Evolutionary conservation across 2,888 invertebrate genomes (phyloP).

Genomic region (Tinea pellionella): DNA sequence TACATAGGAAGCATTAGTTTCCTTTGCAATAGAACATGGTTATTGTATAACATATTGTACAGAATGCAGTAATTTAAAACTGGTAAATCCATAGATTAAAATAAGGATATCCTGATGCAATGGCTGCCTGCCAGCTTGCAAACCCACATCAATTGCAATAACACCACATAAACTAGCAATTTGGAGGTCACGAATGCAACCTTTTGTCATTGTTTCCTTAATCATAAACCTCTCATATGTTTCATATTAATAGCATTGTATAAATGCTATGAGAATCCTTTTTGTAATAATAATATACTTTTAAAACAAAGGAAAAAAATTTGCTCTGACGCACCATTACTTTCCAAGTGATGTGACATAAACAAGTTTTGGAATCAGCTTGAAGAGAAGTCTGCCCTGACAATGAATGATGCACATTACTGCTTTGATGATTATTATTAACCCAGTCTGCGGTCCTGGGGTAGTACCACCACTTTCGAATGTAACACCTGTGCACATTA

Average conservation of each 20-base stretch:
- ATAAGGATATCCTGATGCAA: constrained; percentile 7
- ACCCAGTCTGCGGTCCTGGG: no score
- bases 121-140: constrained; percentile 8
- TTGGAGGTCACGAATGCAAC: constrained; percentile 5
- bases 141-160: background rate
- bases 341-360: no score
- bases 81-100: constrained; percentile 9
- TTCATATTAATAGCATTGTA: background rate
- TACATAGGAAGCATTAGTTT: background rate
- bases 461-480: no score
- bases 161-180: constrained; percentile 4
- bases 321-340: background rate
- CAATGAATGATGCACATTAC: no score
- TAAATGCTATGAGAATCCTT: background rate
- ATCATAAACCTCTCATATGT: background rate
- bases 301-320: background rate
- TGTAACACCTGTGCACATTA: no score
- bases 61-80: constrained; percentile 4
- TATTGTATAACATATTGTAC: background rate
- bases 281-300: background rate
- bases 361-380: no score
- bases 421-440: no score
- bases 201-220: constrained; percentile 7
- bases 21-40: background rate
- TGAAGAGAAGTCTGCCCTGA: no score